Percentiles rank a stretch among this genome's conserved stretches.
Evolutionary conservation across 1,140 invertebrate species (phyloP).

Genomic region (Aethina tumida): DNA sequence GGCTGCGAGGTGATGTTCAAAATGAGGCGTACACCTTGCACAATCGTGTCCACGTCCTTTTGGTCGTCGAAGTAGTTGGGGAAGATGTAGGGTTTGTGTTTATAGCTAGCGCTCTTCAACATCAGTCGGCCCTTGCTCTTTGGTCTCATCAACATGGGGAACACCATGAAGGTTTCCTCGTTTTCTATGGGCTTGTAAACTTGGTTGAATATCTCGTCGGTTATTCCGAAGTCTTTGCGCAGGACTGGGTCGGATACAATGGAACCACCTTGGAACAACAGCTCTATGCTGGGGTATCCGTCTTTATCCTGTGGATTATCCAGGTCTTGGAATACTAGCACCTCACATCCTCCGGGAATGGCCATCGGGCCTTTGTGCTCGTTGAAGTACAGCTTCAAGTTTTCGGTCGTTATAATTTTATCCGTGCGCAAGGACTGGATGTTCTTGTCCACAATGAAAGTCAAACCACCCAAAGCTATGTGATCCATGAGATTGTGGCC

Average conservation of each 20-base stretch:
- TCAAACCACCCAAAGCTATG: conserved; percentile 56
- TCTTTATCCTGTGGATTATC: conserved; percentile 45
- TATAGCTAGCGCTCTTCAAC: conserved; percentile 56
- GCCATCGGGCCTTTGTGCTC: conserved; percentile 59
- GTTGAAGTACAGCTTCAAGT: conserved; percentile 39
- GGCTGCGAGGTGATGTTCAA: conserved; percentile 31
- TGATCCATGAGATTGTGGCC: conserved; percentile 75
- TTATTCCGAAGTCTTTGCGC: conserved; percentile 34
- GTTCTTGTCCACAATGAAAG: conserved; percentile 51
- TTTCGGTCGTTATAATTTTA: conserved; percentile 20
- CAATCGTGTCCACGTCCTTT: conserved; percentile 35
- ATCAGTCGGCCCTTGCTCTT: conserved; percentile 58
- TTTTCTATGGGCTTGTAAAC: conserved; percentile 33
- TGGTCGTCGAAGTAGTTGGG: conserved; percentile 64
- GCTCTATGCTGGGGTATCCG: conserved; percentile 65
- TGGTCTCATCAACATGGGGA: conserved; percentile 59
- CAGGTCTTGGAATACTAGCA: conserved; percentile 22
- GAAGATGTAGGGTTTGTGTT: conserved; percentile 67
- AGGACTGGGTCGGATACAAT: conserved; percentile 35
- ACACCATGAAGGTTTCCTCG: conserved; percentile 30
- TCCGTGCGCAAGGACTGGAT: conserved; percentile 25
- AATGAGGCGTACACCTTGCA: conserved; percentile 32
- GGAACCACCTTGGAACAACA: conserved; percentile 51
- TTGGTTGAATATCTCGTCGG: conserved; percentile 33
- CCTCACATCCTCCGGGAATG: conserved; percentile 71